Evolutionary conservation across 2,797 vertebrate species (phyloP), one percentile per base, ranked within the genome.

Genomic region (Allochrocebus solatus): DNA sequence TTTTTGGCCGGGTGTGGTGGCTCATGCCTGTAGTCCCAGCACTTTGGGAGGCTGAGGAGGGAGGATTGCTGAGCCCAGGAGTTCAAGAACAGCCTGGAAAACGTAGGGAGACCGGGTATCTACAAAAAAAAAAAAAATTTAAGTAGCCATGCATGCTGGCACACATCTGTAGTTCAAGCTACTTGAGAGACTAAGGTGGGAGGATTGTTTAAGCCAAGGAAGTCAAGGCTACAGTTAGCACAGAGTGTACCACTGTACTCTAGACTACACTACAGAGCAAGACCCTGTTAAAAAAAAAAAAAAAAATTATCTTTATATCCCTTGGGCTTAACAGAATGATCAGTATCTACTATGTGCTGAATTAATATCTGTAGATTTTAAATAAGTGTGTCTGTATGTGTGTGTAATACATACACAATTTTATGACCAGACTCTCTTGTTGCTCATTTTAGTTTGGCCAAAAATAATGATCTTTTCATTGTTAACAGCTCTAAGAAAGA

Each of bases 381-480:
- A 80, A 2, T 75, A 53, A 36, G 22, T 28, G 9, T 64, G 36
- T 88, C 33, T 92, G 11, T 75, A 33, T 43, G 30, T 83, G 55
- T 53, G n/a, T 59, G n/a, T 75, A 7, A 7, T 78, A 22, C 26
- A 57, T 13, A 50, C 1, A 39, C 50, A 75, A 22, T 93, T 95
- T 57, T 80, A 83, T 80, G 50, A 61, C 33, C 64, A 21, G 64
- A 28, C 6, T 6, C 33, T 93, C 28, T 89, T 39, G 46, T 88
- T 39, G 24, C 43, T 91, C 79, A 76, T 82, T 93, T 83, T 30
- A 76, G 1, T 85, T 83, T 78, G 41, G 53, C 33, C 11, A 87
- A 90, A 94, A 61, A 46, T 76, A 88, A 78, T 83, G 36, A 95
- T 53, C 6, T 83, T 95, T 88, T 87, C 72, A 59, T 88, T 39